A percentile compares a stretch with the other conserved stretches of the same genome.
Conservation (phyloP, 2,113 vertebrate genomes). For the Hypocryptadius cinnamomeus region DNA sequence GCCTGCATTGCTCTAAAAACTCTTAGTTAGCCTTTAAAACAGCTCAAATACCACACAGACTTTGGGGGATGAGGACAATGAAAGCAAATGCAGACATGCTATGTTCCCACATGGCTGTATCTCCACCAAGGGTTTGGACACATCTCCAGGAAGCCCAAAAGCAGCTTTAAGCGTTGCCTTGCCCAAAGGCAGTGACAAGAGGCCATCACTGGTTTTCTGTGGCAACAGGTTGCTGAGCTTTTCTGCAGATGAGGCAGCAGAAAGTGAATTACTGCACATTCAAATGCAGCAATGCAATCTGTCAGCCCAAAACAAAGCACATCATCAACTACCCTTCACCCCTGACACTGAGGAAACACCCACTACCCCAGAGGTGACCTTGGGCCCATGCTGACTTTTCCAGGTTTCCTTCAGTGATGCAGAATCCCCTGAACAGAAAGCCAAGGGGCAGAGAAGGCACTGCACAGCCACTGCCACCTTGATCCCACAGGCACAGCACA, state of each 20-base stretch:
- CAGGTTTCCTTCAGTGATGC: background rate
- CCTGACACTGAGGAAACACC: background rate
- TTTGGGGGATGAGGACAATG: background rate
- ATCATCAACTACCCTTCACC: background rate
- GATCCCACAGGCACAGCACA: accelerated
- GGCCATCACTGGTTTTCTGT: background rate
- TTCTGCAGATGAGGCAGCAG: background rate
- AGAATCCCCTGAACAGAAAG: background rate
- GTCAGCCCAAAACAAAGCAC: background rate
- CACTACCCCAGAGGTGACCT: background rate
- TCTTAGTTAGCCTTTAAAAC: background rate
- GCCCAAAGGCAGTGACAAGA: background rate
- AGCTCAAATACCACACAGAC: background rate
- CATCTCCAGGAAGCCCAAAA: background rate
- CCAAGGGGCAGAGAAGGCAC: background rate
- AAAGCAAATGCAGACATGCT: background rate
- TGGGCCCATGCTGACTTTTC: too few species aligned
- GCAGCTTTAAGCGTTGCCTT: background rate
- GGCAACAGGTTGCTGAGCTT: accelerated
- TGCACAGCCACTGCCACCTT: background rate
- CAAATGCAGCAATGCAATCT: background rate
- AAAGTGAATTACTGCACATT: background rate
- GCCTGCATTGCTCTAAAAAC: background rate
- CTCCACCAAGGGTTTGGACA: background rate
- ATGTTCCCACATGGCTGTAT: background rate